Base-by-base conservation (phyloP, 2,888 invertebrate species). In the Limulus polyphemus region DNA sequence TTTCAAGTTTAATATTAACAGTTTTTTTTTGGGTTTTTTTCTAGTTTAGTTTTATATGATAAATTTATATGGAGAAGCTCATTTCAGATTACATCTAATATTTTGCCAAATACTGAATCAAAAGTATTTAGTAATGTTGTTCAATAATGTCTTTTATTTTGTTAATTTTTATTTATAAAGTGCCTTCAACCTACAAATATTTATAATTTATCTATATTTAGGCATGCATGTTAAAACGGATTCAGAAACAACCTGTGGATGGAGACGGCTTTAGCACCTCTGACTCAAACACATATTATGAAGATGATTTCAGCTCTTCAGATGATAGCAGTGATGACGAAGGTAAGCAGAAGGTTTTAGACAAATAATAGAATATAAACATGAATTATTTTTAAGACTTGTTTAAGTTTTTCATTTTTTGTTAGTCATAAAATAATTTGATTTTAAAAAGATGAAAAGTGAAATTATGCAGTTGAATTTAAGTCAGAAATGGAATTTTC, bases 211-310 rank as follows among this genome's bases (percentile, higher is more conserved):
- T 57, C 56, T 63, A 57, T 60, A 69, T 69, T 1, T 64, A 80
- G 79, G 90, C 90, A 0, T 90, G 89, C 67, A 86, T 87, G 61
- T 77, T 91, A 70, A 90, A 89, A 75, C 82, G 90, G 62, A 83
- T 86, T 56, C 87, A 85, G 74, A 86, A 87, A 71, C 87, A 88
- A 77, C 65, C 62, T 52, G 84, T 88, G 52, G 88, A 88, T 74
- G 90, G 76, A 2, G 92, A 92, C 74, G 88, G 88, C 57, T 83
- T 86, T 64, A 87, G 86, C 74, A 85, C 85, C 68, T 92, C 92
- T 7, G 94, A 93, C 78, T 92, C 92, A 11, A 92, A 92, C 57
- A 93, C 92, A n/a, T 94, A 91, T 79, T 93, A 92, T 77, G 93
- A 93, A 77, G 93, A 94, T 72, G 80, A 81, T 77, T 88, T 93